A percentile compares a stretch with the other conserved stretches of the same genome.
Conservation (phyloP, 2,888 invertebrate species). For the Chelonus formosanus region DNA sequence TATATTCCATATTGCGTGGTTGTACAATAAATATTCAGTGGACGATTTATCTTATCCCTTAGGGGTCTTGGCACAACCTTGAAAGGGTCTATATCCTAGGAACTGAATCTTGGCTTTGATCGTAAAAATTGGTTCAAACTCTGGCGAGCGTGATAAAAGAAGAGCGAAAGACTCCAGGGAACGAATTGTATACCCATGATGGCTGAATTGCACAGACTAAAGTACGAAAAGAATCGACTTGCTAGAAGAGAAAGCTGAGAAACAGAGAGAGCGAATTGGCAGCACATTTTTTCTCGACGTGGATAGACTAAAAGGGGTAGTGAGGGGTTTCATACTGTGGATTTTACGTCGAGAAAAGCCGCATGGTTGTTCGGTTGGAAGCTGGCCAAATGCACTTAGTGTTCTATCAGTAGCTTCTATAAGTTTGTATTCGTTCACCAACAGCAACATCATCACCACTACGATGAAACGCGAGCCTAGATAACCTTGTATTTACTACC, state of each 20-base stretch:
- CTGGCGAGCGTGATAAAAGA: constrained; percentile 27
- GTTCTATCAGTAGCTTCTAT: constrained; percentile 53
- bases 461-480: constrained; percentile 34
- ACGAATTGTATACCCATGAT: constrained; percentile 22
- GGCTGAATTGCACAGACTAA: background rate
- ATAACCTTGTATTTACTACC: constrained; percentile 53
- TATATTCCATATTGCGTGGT: constrained; percentile 13
- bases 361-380: constrained; percentile 51
- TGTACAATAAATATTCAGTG: constrained; percentile 34
- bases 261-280: constrained; percentile 14
- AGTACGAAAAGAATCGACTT: background rate
- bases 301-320: constrained; percentile 6
- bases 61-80: constrained; percentile 12
- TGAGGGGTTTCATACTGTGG: constrained; percentile 37
- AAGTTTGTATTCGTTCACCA: constrained; percentile 38
- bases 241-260: constrained; percentile 4
- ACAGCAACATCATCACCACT: constrained; percentile 12
- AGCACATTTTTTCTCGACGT: constrained; percentile 19
- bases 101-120: constrained; percentile 35
- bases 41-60: constrained; percentile 29
- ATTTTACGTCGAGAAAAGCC: constrained; percentile 49
- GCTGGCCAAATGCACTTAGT: constrained; percentile 61
- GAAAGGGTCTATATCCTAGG: constrained; percentile 19
- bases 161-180: constrained; percentile 28
- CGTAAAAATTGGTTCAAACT: constrained; percentile 36